Percentiles rank a stretch among this genome's conserved stretches.
These are phyloP conservation scores for Heteromurus nitidus DNA, from an alignment of 2,888 invertebrate genomes.

Conservation along the genomic window DNA sequence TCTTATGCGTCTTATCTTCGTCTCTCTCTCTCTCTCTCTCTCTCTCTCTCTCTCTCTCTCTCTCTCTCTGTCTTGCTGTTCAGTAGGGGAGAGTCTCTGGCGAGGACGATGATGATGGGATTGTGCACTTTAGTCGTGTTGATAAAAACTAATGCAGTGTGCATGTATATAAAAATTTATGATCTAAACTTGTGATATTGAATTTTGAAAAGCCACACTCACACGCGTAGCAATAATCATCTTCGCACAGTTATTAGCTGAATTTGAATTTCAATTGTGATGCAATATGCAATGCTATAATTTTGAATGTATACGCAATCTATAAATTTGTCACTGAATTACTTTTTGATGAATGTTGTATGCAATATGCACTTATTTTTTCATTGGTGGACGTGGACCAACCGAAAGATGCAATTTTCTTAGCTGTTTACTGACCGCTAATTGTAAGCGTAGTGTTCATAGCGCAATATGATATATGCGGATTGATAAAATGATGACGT, in stretches of 20 bases:
- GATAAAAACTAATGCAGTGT: neutral
- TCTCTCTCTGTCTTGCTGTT: neutral
- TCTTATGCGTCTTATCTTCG: neutral
- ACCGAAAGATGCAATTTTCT: too few relatives aligned
- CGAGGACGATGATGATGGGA: neutral
- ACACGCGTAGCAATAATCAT: constrained; percentile 1
- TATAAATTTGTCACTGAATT: constrained; percentile 5
- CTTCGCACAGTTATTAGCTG: neutral
- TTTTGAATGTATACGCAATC: neutral
- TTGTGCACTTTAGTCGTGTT: neutral
- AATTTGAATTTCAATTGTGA: neutral
- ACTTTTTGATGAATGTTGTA: neutral
- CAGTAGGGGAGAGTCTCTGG: neutral
- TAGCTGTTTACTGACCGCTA: neutral
- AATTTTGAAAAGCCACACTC: too few relatives aligned
- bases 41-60: neutral
- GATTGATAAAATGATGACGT: neutral
- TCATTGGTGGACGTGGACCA: too few relatives aligned
- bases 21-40: neutral
- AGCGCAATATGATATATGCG: too few relatives aligned
- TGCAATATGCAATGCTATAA: neutral
- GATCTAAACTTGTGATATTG: too few relatives aligned
- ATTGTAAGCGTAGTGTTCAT: too few relatives aligned
- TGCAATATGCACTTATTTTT: too few relatives aligned
- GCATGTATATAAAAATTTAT: neutral